phyloP scores from a whole-genome alignment of 2,888 invertebrate genomes.

The Byasa hedistus region DNA sequence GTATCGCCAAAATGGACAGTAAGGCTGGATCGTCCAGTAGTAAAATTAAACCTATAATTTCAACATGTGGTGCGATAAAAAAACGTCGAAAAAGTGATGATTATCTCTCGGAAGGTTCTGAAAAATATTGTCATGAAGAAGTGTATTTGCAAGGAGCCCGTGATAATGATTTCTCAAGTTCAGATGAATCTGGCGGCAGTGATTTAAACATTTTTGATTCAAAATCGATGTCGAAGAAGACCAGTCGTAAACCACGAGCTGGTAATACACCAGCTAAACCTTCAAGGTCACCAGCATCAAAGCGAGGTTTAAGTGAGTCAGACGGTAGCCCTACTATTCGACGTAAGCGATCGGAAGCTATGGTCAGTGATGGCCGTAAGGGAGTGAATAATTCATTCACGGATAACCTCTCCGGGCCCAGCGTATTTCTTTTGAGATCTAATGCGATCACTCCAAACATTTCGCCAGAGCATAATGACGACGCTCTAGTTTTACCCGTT shows the following conservation, averaged over 20 bases:
- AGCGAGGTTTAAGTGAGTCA: not conserved
- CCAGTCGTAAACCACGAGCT: too few relatives aligned
- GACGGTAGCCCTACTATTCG: not conserved
- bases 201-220: conserved; percentile 29
- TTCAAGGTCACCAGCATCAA: conserved; percentile 15
- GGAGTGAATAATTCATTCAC: too few relatives aligned
- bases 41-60: conserved; percentile 29
- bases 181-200: conserved; percentile 31
- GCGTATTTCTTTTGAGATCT: not conserved
- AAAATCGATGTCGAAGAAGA: too few relatives aligned
- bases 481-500: not conserved
- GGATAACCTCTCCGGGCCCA: too few relatives aligned
- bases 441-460: not conserved
- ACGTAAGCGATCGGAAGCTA: not conserved
- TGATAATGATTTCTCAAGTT: conserved; percentile 31
- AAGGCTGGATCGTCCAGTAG: conserved; percentile 31
- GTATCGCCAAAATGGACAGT: conserved; percentile 33
- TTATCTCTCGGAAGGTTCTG: conserved; percentile 30
- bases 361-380: not conserved
- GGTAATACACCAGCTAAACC: conserved; percentile 6
- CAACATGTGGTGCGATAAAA: conserved; percentile 32
- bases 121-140: conserved; percentile 32
- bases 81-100: conserved; percentile 33
- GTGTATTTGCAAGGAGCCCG: conserved; percentile 28
- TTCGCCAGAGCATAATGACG: not conserved